phyloP scores from a whole-genome alignment of 2,888 invertebrate species.

The Geotrupes spiniger region DNA sequence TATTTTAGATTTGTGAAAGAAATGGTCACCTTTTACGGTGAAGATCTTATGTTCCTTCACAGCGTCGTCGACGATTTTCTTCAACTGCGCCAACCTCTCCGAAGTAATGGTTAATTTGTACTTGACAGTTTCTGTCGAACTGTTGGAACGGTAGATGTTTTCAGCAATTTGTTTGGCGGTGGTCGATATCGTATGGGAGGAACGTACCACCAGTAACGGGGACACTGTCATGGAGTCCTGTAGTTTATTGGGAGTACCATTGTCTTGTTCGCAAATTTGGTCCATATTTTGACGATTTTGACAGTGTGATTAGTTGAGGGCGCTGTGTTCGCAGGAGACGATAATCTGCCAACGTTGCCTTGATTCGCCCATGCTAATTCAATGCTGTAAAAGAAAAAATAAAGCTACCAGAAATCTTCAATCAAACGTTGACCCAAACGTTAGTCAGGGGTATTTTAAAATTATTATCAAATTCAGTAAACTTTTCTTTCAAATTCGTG shows the following conservation, averaged over 20 bases:
- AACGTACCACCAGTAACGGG: constrained; percentile 5
- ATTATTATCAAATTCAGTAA: too few relatives aligned
- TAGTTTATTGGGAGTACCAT: not conserved
- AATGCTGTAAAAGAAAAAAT: too few relatives aligned
- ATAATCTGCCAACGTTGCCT: constrained; percentile 5
- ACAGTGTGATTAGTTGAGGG: constrained; percentile 18
- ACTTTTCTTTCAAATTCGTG: too few relatives aligned
- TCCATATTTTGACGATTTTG: constrained; percentile 24
- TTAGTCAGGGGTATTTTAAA: too few relatives aligned
- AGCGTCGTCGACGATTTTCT: constrained; percentile 63
- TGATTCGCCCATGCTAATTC: constrained; percentile 22
- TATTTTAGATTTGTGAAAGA: not conserved
- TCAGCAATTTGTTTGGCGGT: constrained; percentile 19
- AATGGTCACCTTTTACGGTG: constrained; percentile 55
- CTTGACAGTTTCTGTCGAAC: constrained; percentile 25
- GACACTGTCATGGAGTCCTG: not conserved
- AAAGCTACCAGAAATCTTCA: too few relatives aligned
- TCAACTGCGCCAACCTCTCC: constrained; percentile 64
- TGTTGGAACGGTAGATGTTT: constrained; percentile 17
- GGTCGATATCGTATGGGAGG: constrained; percentile 13
- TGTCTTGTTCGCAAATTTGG: not conserved
- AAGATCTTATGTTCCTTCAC: constrained; percentile 65
- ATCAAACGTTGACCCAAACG: too few relatives aligned
- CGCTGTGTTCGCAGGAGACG: constrained; percentile 22
- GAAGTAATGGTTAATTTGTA: constrained; percentile 58